Conservation (phyloP, 2,888 invertebrate genomes). For the Chromoteleia sp. region DNA sequence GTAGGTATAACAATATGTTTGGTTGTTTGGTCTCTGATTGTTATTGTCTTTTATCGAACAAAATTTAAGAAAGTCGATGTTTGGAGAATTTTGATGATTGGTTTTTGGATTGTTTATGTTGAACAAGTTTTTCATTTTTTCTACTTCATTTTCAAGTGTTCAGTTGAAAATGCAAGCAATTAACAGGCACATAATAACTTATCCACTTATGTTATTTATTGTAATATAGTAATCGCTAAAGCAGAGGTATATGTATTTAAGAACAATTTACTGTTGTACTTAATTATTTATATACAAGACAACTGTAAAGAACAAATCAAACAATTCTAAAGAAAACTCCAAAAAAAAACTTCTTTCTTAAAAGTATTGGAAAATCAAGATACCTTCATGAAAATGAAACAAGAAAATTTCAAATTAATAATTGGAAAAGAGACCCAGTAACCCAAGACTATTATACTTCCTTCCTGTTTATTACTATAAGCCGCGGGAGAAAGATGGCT, state of each 20-base stretch:
- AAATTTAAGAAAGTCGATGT: conserved; percentile 36
- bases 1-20: conserved; percentile 83
- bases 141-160: too few species aligned
- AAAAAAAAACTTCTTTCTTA: conserved; percentile 44
- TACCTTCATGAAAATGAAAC: conserved; percentile 3
- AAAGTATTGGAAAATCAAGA: not conserved
- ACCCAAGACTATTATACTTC: conserved; percentile 77
- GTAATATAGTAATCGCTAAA: too few species aligned
- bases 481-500: conserved; percentile 79
- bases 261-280: too few species aligned
- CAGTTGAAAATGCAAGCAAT: too few species aligned
- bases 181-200: too few species aligned
- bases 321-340: conserved; percentile 11
- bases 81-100: conserved; percentile 11
- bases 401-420: conserved; percentile 25
- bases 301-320: too few species aligned
- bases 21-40: conserved; percentile 83
- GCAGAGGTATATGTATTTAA: too few species aligned
- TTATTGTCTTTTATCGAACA: not conserved
- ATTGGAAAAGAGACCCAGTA: conserved; percentile 80
- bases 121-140: not conserved
- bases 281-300: too few species aligned
- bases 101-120: not conserved
- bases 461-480: conserved; percentile 78
- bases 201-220: too few species aligned